These are phyloP conservation scores for Phyllotreta cruciferae DNA, from an alignment of 2,888 invertebrate genomes.

Conservation along the genomic window DNA sequence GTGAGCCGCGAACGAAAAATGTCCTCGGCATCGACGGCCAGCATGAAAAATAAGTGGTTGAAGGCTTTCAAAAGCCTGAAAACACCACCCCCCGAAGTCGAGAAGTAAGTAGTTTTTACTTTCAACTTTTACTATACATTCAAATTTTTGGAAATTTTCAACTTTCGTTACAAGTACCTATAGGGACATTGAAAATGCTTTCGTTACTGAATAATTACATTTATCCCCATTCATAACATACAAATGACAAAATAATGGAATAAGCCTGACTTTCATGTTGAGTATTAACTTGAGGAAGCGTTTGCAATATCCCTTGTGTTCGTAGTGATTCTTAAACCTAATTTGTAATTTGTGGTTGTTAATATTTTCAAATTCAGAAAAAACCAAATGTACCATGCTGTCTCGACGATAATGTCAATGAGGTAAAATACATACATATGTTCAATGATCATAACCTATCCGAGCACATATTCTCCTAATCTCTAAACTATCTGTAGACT, in stretches of 20 bases:
- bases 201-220: too few relatives aligned
- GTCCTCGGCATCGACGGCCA: constrained; percentile 83
- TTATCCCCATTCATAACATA: too few relatives aligned
- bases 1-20: constrained; percentile 78
- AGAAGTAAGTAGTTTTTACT: constrained; percentile 68
- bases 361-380: constrained; percentile 66
- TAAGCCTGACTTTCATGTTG: not conserved
- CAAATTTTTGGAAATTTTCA: not conserved
- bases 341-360: constrained; percentile 47
- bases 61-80: constrained; percentile 96
- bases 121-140: not conserved
- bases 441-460: too few relatives aligned
- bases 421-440: constrained; percentile 75
- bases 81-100: constrained; percentile 69
- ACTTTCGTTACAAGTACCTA: constrained; percentile 6
- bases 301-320: not conserved
- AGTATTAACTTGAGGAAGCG: too few relatives aligned
- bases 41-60: constrained; percentile 97
- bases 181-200: too few relatives aligned
- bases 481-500: constrained; percentile 28
- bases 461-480: constrained; percentile 22
- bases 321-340: constrained; percentile 13
- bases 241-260: too few relatives aligned
- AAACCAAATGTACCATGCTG: constrained; percentile 96
- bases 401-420: constrained; percentile 92